Evolutionary conservation across 2,797 vertebrate genomes (phyloP).

Genomic region (Limosa lapponica): DNA sequence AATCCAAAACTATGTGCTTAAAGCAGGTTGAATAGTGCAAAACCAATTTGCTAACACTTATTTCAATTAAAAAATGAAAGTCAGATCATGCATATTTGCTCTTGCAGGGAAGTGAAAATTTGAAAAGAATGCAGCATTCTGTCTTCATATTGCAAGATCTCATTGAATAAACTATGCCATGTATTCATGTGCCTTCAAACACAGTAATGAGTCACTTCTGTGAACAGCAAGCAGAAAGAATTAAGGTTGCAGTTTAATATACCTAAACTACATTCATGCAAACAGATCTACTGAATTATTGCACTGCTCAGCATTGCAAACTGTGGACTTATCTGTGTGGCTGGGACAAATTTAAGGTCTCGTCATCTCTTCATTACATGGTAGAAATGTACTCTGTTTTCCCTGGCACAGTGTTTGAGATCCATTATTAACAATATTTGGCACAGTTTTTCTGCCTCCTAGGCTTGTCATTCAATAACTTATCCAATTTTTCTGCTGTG

Average conservation of each 20-base stretch:
- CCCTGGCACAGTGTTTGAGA: background rate
- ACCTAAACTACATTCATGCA: background rate
- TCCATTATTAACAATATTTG: background rate
- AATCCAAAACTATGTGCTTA: background rate
- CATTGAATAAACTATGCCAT: background rate
- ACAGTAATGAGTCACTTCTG: background rate
- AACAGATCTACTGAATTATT: background rate
- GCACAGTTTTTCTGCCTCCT: background rate
- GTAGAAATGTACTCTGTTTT: background rate
- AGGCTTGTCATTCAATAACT: background rate
- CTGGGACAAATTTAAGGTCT: background rate
- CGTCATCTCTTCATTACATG: background rate
- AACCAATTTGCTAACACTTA: background rate
- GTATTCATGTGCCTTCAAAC: background rate
- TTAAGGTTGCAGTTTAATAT: background rate
- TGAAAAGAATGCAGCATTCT: background rate
- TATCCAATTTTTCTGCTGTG: background rate
- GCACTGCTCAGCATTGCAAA: background rate
- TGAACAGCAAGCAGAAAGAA: background rate
- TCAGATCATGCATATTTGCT: background rate
- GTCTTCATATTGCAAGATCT: background rate
- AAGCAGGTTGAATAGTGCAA: background rate
- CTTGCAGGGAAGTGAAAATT: background rate
- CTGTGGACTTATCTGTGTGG: background rate
- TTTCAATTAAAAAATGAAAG: background rate